Evolutionary conservation across 2,797 vertebrate genomes (phyloP).

Genomic region (Ibycter americanus): DNA sequence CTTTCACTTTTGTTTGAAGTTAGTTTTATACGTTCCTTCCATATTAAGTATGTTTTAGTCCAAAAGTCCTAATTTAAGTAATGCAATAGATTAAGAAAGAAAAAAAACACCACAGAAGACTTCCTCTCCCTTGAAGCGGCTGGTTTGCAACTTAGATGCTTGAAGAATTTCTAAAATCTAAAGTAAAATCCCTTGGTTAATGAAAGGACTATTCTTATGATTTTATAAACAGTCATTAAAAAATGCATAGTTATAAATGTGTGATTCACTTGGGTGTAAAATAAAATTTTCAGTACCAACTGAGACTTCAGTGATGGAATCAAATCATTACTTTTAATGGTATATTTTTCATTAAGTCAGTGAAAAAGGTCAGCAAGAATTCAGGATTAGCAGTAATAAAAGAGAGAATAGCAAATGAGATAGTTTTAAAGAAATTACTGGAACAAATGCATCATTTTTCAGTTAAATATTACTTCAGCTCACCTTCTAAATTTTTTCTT

Average conservation of each 20-base stretch:
- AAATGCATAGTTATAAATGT: neutral
- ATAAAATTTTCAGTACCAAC: neutral
- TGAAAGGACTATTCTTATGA: neutral
- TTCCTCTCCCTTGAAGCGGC: neutral
- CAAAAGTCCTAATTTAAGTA: neutral
- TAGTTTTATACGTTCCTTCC: neutral
- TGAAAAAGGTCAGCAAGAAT: neutral
- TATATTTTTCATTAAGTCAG: neutral
- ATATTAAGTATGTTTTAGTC: neutral
- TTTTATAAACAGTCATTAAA: neutral
- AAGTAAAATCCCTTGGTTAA: neutral
- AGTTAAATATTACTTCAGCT: neutral
- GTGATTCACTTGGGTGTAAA: neutral
- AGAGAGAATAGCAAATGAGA: neutral
- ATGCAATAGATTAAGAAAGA: neutral
- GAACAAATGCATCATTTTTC: neutral
- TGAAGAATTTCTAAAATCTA: neutral
- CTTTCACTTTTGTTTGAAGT: neutral
- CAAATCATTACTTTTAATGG: neutral
- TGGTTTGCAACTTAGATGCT: neutral
- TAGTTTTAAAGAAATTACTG: neutral
- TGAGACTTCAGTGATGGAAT: neutral
- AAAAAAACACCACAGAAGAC: neutral
- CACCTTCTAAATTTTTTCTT: neutral
- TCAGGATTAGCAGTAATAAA: neutral